phyloP scores from a whole-genome alignment of 2,113 vertebrate species.

The Apodemus sylvaticus region DNA sequence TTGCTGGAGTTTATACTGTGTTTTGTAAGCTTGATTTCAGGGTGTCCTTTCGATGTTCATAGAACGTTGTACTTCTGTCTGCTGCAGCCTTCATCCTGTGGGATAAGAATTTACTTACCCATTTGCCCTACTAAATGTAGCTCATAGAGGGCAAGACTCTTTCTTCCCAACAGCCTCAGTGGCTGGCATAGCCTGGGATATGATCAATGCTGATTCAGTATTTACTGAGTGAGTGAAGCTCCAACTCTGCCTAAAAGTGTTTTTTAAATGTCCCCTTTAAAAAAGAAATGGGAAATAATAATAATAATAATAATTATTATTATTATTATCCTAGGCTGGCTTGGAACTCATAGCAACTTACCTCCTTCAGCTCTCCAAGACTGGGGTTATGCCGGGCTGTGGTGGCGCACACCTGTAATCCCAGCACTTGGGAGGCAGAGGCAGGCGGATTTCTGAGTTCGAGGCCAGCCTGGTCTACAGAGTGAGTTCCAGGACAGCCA shows the following conservation, averaged over 20 bases:
- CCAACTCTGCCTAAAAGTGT: background rate
- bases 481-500: too few relatives aligned
- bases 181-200: background rate
- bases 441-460: too few relatives aligned
- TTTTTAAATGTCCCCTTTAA: background rate
- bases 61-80: background rate
- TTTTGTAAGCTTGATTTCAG: slow-evolving; percentile 15
- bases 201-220: background rate
- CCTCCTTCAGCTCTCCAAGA: background rate
- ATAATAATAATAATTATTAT: background rate
- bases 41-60: background rate
- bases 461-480: too few relatives aligned
- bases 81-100: background rate
- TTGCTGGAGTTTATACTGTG: background rate
- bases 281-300: background rate
- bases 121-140: background rate
- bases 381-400: too few relatives aligned
- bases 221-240: background rate
- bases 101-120: background rate
- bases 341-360: too few relatives aligned
- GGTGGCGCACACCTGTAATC: too few relatives aligned
- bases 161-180: background rate
- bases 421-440: too few relatives aligned
- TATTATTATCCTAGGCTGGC: background rate
- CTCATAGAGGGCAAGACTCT: background rate